Evolutionary conservation across 2,888 invertebrate genomes (phyloP).

Genomic region (Campopleginae sp.): DNA sequence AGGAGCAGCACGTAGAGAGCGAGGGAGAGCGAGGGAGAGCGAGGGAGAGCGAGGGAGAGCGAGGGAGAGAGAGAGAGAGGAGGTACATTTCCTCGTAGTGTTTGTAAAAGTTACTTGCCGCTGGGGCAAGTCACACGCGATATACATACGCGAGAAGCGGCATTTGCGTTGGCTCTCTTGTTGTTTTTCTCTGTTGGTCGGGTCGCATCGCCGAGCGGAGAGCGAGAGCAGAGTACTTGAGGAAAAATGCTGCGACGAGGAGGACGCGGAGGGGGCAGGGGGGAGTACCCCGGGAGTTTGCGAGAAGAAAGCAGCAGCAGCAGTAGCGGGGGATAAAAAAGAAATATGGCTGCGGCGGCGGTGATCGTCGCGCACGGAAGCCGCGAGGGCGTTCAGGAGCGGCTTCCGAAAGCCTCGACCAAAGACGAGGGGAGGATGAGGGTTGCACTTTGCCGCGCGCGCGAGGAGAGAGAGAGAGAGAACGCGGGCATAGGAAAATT

Average conservation of each 20-base stretch:
- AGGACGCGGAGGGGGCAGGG: constrained; percentile 33
- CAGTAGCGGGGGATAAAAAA: constrained; percentile 42
- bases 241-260: constrained; percentile 65
- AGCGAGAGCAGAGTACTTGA: constrained; percentile 61
- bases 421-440: constrained; percentile 40
- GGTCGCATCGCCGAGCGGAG: constrained; percentile 47
- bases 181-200: neutral
- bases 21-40: no score
- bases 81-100: neutral
- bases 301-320: neutral
- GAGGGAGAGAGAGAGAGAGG: no score
- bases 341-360: constrained; percentile 62
- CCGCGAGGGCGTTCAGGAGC: constrained; percentile 57
- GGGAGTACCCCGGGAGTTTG: constrained; percentile 16
- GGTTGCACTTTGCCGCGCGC: constrained; percentile 29
- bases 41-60: no score
- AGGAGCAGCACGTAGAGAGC: constrained; percentile 27
- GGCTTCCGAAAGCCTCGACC: constrained; percentile 51
- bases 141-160: constrained; percentile 36
- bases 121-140: constrained; percentile 60
- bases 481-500: constrained; percentile 33
- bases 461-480: neutral
- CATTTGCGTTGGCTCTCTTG: neutral
- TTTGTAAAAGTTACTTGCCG: constrained; percentile 37
- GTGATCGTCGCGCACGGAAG: constrained; percentile 66